Evolutionary conservation across 2,888 invertebrate genomes (phyloP).

Genomic region (Stenchaetothrips biformis): DNA sequence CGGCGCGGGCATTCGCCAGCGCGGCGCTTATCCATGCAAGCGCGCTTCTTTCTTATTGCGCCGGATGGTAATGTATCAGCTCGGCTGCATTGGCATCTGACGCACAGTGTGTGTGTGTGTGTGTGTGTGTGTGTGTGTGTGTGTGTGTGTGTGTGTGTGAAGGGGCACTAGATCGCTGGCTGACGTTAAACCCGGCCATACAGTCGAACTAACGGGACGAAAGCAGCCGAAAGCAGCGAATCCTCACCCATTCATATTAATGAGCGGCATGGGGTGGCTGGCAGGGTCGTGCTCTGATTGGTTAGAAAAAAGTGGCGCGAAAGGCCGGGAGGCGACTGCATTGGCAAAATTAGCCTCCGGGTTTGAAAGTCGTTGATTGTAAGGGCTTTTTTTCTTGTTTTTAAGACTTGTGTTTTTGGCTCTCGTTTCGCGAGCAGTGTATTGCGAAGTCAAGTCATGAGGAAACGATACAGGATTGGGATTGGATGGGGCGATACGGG

Average conservation of each 20-base stretch:
- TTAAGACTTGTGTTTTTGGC: too few species aligned
- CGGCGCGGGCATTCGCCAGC: neutral
- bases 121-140: too few species aligned
- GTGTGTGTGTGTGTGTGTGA: too few species aligned
- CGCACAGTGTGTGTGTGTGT: neutral
- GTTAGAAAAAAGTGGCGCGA: neutral
- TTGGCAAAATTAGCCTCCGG: neutral
- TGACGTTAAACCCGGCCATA: too few species aligned
- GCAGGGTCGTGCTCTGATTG: neutral
- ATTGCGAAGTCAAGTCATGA: neutral
- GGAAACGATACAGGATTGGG: slow-evolving; percentile 7
- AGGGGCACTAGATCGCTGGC: too few species aligned
- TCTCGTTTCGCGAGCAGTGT: too few species aligned
- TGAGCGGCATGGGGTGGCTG: neutral
- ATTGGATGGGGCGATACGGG: neutral
- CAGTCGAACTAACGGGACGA: too few species aligned
- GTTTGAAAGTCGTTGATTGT: neutral
- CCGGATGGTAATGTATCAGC: neutral
- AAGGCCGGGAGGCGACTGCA: neutral
- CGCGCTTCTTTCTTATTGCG: neutral
- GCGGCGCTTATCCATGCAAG: neutral
- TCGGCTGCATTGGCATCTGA: neutral
- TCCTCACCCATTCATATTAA: neutral
- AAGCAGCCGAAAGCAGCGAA: too few species aligned
- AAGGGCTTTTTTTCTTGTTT: too few species aligned